Evolutionary conservation across 2,113 vertebrate genomes (phyloP), one percentile per base, ranked within the genome.

Genomic region (Orthochromis indermauri): DNA sequence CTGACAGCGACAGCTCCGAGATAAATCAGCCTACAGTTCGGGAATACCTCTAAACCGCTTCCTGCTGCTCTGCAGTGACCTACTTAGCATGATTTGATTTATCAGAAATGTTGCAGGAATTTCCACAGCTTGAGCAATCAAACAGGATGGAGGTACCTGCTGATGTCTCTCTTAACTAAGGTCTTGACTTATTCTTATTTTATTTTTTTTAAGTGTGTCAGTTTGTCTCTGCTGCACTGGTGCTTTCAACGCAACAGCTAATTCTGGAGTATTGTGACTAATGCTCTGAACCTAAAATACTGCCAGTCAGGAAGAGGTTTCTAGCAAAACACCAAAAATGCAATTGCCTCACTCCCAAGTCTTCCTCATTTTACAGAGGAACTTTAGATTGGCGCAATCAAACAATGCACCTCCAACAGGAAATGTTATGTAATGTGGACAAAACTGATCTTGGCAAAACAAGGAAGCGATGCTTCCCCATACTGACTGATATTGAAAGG

Each of bases 1-100:
- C 24, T 90, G 84, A 88, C 68, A 63, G 88, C 10, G 51, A 90
- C 26, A 47, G 61, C 78, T 80, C 24, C 1, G 61, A 86, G 89
- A 88, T 86, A 47, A 91, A 83, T 85, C 83, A 73, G 71, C 53
- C 28, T 7, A 10, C 80, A 81, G 81, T 79, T 40, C 26, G 59
- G 92, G 84, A 91, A 91, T 66, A 88, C 85, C 83, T 86, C 84
- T 51, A 28, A 83, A 85, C 76, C 26, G 42, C 89, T 84, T 88
- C 88, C 83, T 66, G 85, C 83, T 59, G 78, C 78, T 68, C 80
- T 76, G 81, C 89, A 28, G 49, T 91, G 93, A 93, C 94, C 92
- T 88, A 94, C 88, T 93, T 93, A 83, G 49, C 51, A 28, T 68
- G 57, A 83, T 83, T 89, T n/a, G 85, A 33, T 85, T 90, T 10